Evolutionary conservation across 2,797 vertebrate species (phyloP).

Genomic region (Erithacus rubecula): DNA sequence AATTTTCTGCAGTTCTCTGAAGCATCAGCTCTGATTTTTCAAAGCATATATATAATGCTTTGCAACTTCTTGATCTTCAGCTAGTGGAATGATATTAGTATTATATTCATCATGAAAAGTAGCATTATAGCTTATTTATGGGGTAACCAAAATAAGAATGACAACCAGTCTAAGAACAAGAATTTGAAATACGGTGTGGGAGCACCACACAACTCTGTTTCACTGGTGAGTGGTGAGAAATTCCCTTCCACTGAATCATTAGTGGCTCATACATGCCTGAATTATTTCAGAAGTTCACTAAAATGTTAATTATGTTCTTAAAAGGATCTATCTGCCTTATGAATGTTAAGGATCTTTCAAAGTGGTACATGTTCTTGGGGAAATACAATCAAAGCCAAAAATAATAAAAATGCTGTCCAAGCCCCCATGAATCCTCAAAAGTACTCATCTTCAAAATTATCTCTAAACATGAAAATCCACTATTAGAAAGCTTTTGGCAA

Average conservation of each 20-base stretch:
- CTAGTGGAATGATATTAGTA: not conserved
- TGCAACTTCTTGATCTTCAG: not conserved
- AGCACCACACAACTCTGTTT: not conserved
- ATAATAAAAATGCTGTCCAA: not conserved
- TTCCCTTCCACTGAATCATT: not conserved
- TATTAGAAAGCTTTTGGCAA: not conserved
- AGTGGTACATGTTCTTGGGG: not conserved
- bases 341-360: slow-evolving; percentile 2
- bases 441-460: not conserved
- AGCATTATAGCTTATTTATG: not conserved
- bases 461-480: not conserved
- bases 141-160: not conserved
- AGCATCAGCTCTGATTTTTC: not conserved
- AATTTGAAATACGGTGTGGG: not conserved
- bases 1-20: not conserved
- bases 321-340: not conserved
- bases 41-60: not conserved
- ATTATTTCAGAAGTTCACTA: slow-evolving; percentile 17
- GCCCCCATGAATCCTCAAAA: not conserved
- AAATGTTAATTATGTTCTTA: not conserved
- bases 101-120: not conserved
- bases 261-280: not conserved
- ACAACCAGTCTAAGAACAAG: not conserved
- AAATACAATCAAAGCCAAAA: not conserved
- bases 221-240: not conserved